Conservation (phyloP, 2,113 vertebrate species). For the Triplophysa tibetana region DNA sequence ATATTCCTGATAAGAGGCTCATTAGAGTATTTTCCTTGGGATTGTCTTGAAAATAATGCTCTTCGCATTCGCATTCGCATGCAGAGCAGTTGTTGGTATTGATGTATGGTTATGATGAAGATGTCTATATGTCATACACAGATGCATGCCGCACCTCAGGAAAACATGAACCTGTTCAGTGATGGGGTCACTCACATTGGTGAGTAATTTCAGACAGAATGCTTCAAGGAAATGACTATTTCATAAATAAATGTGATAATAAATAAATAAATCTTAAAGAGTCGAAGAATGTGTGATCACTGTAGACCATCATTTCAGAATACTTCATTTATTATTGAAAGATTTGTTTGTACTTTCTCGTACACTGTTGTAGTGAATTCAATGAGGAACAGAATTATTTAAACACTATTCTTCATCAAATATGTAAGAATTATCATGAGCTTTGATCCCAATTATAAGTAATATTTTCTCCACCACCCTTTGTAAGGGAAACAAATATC, state of each 20-base stretch:
- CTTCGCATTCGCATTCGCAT: neutral
- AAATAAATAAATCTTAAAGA: neutral
- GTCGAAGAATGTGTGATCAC: no score
- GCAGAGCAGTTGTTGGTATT: neutral
- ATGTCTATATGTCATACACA: conserved; percentile 50
- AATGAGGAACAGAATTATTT: no score
- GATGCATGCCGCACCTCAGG: conserved; percentile 43
- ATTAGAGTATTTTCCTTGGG: neutral
- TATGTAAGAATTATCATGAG: no score
- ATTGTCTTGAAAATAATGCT: neutral
- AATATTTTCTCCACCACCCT: no score
- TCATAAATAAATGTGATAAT: neutral
- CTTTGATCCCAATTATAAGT: no score
- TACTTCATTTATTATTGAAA: no score
- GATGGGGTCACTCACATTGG: conserved; percentile 67
- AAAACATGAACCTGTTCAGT: conserved; percentile 66
- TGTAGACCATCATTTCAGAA: no score
- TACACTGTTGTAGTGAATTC: no score
- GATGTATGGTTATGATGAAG: neutral
- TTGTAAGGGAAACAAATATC: no score
- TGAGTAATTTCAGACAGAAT: conserved; percentile 55
- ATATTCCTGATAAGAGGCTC: neutral
- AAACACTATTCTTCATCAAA: no score
- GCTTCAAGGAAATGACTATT: neutral
- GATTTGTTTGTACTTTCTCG: no score